phyloP scores from a whole-genome alignment of 2,888 invertebrate genomes.

The Limnephilus lunatus region DNA sequence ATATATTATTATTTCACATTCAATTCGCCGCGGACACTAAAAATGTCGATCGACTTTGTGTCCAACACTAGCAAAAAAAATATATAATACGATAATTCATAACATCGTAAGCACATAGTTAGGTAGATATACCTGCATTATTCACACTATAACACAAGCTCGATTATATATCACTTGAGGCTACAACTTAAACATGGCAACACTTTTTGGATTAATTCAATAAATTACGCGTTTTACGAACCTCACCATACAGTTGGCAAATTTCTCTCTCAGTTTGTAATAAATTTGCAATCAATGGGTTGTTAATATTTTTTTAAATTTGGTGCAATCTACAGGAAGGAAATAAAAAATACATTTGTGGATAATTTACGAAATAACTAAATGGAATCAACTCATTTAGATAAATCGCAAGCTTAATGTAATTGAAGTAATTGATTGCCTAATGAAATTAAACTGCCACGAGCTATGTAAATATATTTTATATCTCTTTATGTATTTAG shows the following conservation, averaged over 20 bases:
- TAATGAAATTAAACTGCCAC: too few relatives aligned
- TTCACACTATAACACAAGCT: not conserved
- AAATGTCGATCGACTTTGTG: not conserved
- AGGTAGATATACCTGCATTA: not conserved
- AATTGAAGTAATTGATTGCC: too few relatives aligned
- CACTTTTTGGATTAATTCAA: not conserved
- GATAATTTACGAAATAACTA: too few relatives aligned
- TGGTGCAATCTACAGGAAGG: too few relatives aligned
- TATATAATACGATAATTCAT: not conserved
- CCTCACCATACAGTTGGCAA: not conserved
- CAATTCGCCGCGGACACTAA: not conserved
- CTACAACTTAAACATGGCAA: not conserved
- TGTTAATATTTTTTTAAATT: too few relatives aligned
- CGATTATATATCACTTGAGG: not conserved
- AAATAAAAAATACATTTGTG: too few relatives aligned
- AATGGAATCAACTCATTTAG: too few relatives aligned
- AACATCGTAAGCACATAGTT: conserved; percentile 4
- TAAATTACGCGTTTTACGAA: not conserved
- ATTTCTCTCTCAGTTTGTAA: not conserved
- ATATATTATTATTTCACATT: conserved; percentile 9
- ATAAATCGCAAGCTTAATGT: too few relatives aligned
- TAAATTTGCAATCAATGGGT: not conserved
- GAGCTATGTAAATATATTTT: too few relatives aligned
- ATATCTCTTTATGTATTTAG: too few relatives aligned
- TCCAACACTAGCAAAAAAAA: not conserved